phyloP scores from a whole-genome alignment of 2,888 invertebrate species.

The Ichneumoninae sp. region DNA sequence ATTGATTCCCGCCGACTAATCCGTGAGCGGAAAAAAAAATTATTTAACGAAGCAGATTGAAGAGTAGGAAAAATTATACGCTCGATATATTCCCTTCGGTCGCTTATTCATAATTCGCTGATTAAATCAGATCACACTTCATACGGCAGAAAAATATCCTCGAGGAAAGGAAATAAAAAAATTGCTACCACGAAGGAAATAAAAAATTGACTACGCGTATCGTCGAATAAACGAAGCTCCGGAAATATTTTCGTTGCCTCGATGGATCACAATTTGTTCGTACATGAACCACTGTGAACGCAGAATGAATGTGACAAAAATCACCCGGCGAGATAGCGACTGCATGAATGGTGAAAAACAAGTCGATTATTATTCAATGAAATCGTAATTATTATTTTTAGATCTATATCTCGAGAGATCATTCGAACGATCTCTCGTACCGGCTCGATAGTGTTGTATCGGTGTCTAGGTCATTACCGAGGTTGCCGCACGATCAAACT shows the following conservation, averaged over 20 bases:
- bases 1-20: too few species aligned
- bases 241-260: too few species aligned
- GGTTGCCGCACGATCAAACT: slow-evolving; percentile 34
- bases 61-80: too few species aligned
- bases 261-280: too few species aligned
- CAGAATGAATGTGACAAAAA: slow-evolving; percentile 25
- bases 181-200: neutral
- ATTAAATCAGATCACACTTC: too few species aligned
- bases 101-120: too few species aligned
- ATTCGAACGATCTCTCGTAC: slow-evolving; percentile 21
- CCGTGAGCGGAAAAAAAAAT: too few species aligned
- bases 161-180: neutral
- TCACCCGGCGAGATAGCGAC: neutral
- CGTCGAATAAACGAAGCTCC: too few species aligned
- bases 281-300: neutral
- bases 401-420: neutral
- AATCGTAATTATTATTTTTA: slow-evolving; percentile 35
- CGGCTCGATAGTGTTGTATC: slow-evolving; percentile 34
- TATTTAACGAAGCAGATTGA: too few species aligned
- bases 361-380: slow-evolving; percentile 8
- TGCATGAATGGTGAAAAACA: slow-evolving; percentile 34
- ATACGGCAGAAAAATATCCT: too few species aligned
- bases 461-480: slow-evolving; percentile 64
- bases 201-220: too few species aligned
- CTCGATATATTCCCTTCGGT: too few species aligned